phyloP scores from a whole-genome alignment of 2,113 vertebrate genomes.

The Lynx canadensis region DNA sequence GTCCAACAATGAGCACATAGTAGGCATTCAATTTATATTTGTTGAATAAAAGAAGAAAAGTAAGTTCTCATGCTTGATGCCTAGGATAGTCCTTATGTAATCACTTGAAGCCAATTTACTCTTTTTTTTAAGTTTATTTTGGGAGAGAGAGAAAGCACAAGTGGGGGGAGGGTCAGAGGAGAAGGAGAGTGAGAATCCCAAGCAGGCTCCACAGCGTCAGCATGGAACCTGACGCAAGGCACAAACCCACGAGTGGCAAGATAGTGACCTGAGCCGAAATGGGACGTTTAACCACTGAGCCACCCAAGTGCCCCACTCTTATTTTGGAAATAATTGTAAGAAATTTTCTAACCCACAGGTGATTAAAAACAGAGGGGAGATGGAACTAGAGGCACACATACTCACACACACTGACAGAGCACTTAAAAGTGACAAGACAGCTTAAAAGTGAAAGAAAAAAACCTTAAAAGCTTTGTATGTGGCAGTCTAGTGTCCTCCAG shows the following conservation, averaged over 20 bases:
- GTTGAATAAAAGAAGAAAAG: neutral
- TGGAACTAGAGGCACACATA: neutral
- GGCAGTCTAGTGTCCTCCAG: neutral
- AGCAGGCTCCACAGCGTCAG: no score
- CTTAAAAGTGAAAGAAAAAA: neutral
- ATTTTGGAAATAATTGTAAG: conserved; percentile 19
- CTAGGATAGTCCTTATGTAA: neutral
- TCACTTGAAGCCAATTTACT: neutral
- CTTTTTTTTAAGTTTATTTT: neutral
- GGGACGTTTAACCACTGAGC: no score
- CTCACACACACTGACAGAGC: neutral
- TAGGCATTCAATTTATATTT: neutral
- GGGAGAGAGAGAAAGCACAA: no score
- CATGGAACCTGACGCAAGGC: no score
- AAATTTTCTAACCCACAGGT: neutral
- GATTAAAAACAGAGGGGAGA: neutral
- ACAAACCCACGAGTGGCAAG: no score
- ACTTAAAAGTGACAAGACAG: neutral
- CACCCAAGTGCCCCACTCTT: neutral
- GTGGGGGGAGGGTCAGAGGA: no score
- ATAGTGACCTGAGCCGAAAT: no score
- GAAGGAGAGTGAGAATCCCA: no score
- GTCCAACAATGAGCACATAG: neutral
- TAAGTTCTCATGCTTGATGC: neutral
- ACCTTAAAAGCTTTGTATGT: neutral